Conservation (phyloP, 2,797 vertebrate genomes). For the Fundulus diaphanus region DNA sequence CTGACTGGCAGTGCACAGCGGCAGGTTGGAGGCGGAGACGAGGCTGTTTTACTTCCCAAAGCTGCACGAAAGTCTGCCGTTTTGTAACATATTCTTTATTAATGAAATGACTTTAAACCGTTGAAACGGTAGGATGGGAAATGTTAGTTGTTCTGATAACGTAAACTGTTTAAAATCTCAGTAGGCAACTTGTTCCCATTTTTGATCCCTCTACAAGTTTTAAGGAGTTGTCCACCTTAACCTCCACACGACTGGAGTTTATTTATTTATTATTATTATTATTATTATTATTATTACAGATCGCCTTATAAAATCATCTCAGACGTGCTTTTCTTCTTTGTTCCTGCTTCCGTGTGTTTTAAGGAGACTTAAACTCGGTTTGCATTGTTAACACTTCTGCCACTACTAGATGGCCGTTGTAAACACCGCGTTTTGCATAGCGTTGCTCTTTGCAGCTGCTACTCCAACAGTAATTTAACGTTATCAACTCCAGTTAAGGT, state of each 20-base stretch:
- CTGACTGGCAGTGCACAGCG: conserved; percentile 1
- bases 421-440: not conserved
- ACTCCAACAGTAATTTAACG: not conserved
- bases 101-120: not conserved
- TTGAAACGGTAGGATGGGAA: not conserved
- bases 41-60: not conserved
- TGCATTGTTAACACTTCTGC: not conserved
- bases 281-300: too few species aligned
- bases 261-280: too few species aligned
- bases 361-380: not conserved
- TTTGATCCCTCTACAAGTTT: not conserved
- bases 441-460: not conserved
- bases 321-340: not conserved
- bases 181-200: not conserved
- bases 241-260: not conserved
- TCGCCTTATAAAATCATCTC: not conserved
- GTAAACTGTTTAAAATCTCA: not conserved
- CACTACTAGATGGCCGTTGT: conserved; percentile 13
- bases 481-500: not conserved
- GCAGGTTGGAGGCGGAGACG: not conserved
- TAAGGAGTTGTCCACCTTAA: not conserved
- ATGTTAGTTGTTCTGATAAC: not conserved
- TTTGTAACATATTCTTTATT: not conserved
- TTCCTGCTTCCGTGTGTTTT: not conserved
- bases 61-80: not conserved